A percentile compares a stretch with the other conserved stretches of the same genome.
Conservation (phyloP, 2,797 vertebrate genomes). For the Scarus forsteni region DNA sequence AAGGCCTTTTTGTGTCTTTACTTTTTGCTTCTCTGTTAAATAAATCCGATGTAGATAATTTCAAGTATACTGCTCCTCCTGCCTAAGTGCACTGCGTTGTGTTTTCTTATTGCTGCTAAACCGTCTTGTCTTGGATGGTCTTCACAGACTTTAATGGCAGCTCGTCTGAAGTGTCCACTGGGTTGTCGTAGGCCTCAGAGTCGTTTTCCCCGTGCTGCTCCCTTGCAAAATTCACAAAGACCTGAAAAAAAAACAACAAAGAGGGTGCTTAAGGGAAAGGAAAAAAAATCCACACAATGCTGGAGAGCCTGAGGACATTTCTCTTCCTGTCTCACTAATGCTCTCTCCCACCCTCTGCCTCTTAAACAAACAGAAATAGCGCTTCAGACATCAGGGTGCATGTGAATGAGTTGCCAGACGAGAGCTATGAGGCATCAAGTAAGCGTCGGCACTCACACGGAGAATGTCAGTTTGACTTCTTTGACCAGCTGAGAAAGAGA, state of each 20-base stretch:
- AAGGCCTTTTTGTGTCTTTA: neutral
- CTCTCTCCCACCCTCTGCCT: constrained; percentile 1
- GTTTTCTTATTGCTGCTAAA: constrained; percentile 6
- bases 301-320: constrained; percentile 36
- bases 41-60: neutral
- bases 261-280: constrained; percentile 24
- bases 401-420: constrained; percentile 61
- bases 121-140: constrained; percentile 9
- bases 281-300: constrained; percentile 6
- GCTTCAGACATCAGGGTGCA: constrained; percentile 30
- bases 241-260: constrained; percentile 65
- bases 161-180: constrained; percentile 79
- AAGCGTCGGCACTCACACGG: constrained; percentile 51
- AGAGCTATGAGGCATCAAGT: constrained; percentile 59
- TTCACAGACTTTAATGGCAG: constrained; percentile 49
- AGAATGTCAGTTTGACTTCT: constrained; percentile 74
- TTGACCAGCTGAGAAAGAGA: constrained; percentile 72
- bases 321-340: constrained; percentile 15
- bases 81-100: neutral
- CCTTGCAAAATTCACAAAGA: constrained; percentile 86
- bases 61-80: neutral
- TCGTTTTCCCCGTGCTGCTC: constrained; percentile 74
- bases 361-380: constrained; percentile 54
- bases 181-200: constrained; percentile 60
- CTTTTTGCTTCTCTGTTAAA: neutral